These are phyloP conservation scores for Alsophila aescularia DNA, from an alignment of 2,888 invertebrate species.

Conservation along the genomic window DNA sequence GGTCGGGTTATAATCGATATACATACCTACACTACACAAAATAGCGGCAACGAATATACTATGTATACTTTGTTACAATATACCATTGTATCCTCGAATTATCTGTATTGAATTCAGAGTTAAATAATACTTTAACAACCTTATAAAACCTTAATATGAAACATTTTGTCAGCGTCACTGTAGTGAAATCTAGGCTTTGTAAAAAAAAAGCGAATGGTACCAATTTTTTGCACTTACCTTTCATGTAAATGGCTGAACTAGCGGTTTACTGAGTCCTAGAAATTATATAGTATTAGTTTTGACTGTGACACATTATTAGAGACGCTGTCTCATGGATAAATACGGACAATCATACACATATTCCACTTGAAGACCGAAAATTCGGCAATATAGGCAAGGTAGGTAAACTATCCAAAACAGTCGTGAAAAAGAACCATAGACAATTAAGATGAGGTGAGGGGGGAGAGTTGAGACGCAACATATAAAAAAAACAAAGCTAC, in stretches of 20 bases:
- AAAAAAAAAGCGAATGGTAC: constrained; percentile 72
- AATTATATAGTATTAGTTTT: constrained; percentile 55
- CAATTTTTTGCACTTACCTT: constrained; percentile 83
- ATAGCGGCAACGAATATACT: constrained; percentile 80
- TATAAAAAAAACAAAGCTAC: too few species aligned
- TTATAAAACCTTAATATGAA: constrained; percentile 15
- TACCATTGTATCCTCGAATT: constrained; percentile 55
- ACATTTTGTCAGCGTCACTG: constrained; percentile 41
- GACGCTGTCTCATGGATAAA: constrained; percentile 54
- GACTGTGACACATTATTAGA: constrained; percentile 68
- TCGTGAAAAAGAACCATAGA: constrained; percentile 83
- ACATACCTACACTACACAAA: constrained; percentile 65
- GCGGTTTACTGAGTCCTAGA: constrained; percentile 58
- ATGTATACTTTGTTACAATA: constrained; percentile 56
- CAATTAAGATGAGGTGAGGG: constrained; percentile 50
- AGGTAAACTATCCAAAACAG: constrained; percentile 84
- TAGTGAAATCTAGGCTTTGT: constrained; percentile 51
- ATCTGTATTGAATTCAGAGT: constrained; percentile 38
- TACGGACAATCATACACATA: constrained; percentile 66
- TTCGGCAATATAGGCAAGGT: constrained; percentile 80
- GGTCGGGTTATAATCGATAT: constrained; percentile 62
- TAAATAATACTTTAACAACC: constrained; percentile 6
- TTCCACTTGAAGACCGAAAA: constrained; percentile 70
- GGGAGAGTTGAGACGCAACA: constrained; percentile 26
- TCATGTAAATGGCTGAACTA: constrained; percentile 83